phyloP scores from a whole-genome alignment of 2,113 vertebrate genomes.

The Chamaetylas fuelleborni region DNA sequence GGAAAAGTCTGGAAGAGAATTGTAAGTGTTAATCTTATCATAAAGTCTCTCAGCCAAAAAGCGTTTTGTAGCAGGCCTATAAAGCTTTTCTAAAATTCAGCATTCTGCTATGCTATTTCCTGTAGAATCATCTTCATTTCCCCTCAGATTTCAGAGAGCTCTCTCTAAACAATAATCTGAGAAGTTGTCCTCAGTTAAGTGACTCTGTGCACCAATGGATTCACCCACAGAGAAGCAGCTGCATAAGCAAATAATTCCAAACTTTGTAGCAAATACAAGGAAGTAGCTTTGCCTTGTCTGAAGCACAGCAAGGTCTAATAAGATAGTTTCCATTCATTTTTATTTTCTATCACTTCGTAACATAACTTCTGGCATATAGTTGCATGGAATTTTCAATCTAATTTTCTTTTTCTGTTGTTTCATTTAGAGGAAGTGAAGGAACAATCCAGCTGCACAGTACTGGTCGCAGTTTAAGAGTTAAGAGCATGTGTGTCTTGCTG shows the following conservation, averaged over 20 bases:
- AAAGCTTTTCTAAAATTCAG: neutral
- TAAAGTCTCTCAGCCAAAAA: neutral
- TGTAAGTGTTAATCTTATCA: neutral
- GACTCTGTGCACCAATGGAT: neutral
- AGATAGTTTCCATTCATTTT: neutral
- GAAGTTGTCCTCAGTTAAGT: neutral
- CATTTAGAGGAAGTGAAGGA: neutral
- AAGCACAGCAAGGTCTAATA: neutral
- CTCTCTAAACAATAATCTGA: neutral
- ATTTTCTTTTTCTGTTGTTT: neutral
- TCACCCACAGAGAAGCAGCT: neutral
- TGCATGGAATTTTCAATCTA: neutral
- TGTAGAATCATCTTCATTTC: neutral
- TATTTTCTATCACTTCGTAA: neutral
- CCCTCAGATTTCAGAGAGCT: neutral
- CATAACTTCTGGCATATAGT: neutral
- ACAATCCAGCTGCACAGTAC: neutral
- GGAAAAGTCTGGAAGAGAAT: neutral
- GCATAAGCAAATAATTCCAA: neutral
- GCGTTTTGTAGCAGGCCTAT: neutral
- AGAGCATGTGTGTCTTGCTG: neutral
- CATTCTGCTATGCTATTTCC: neutral
- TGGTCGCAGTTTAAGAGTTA: neutral
- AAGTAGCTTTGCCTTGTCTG: neutral
- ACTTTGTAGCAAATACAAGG: neutral